phyloP scores from a whole-genome alignment of 2,797 vertebrate species.

The Nothura maculosa region DNA sequence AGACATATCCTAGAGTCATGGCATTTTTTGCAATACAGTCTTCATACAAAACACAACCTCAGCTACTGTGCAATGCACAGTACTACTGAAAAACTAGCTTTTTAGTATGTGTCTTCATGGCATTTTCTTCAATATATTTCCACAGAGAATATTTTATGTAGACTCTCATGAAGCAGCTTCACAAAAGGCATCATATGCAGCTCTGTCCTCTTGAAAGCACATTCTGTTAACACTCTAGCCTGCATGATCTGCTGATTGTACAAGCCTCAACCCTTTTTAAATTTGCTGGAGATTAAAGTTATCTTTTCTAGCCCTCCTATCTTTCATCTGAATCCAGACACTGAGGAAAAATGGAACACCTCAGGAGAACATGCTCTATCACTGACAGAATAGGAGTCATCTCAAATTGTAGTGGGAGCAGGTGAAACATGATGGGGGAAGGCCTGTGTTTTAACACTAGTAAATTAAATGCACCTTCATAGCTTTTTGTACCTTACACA shows the following conservation, averaged over 20 bases:
- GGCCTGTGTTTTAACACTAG: not conserved
- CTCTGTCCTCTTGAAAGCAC: not conserved
- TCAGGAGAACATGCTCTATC: not conserved
- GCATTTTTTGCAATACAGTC: not conserved
- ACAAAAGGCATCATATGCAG: not conserved
- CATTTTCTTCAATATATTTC: not conserved
- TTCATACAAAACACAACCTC: not conserved
- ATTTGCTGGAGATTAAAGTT: not conserved
- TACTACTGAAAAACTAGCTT: not conserved
- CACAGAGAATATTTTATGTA: not conserved
- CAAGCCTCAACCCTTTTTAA: not conserved
- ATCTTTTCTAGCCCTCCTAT: not conserved
- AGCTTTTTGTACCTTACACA: slow-evolving; percentile 42
- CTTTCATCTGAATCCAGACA: not conserved
- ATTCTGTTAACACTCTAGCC: not conserved
- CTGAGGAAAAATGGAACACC: not conserved
- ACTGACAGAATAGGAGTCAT: not conserved
- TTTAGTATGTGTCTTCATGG: not conserved
- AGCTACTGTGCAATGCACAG: not conserved
- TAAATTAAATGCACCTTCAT: slow-evolving; percentile 47
- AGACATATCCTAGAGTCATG: fast-evolving
- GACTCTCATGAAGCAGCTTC: not conserved
- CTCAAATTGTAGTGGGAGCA: slow-evolving; percentile 2
- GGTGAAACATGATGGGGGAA: not conserved
- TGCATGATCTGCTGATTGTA: not conserved